Conservation (phyloP, 2,113 vertebrate species). For the Choloepus hoffmanni region DNA sequence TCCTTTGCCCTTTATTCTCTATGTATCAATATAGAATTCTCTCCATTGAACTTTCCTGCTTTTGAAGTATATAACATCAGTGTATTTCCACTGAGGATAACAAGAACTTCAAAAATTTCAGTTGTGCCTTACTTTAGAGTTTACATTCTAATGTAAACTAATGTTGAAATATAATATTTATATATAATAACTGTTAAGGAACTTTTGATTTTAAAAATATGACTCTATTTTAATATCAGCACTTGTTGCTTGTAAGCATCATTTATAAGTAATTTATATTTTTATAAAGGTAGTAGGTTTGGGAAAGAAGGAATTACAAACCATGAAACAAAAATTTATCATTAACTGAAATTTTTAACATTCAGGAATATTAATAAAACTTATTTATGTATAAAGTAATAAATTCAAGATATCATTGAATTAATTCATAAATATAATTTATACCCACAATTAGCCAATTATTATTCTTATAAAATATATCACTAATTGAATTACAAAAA, state of each 20-base stretch:
- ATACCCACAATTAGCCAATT: neutral
- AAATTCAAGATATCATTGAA: neutral
- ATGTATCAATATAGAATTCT: constrained; percentile 59
- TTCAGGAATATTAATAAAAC: neutral
- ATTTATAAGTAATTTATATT: neutral
- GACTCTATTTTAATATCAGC: constrained; percentile 24
- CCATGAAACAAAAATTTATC: constrained; percentile 41
- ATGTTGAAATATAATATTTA: neutral
- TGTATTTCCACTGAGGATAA: constrained; percentile 63
- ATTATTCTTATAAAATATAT: neutral
- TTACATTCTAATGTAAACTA: neutral
- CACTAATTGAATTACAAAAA: neutral
- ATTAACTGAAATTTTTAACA: constrained; percentile 6
- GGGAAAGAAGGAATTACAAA: neutral
- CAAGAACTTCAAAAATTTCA: constrained; percentile 66
- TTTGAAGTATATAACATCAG: constrained; percentile 55
- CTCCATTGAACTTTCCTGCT: constrained; percentile 58
- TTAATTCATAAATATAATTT: neutral
- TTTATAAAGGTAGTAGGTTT: neutral
- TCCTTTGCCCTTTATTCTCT: constrained; percentile 57
- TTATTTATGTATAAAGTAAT: neutral
- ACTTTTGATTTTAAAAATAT: constrained; percentile 23
- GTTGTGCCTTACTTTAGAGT: constrained; percentile 18
- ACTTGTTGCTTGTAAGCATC: neutral
- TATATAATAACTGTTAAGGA: neutral